Evolutionary conservation across 2,113 vertebrate species (phyloP), one percentile per base, ranked within the genome.

Genomic region (Paradisaea rubra): DNA sequence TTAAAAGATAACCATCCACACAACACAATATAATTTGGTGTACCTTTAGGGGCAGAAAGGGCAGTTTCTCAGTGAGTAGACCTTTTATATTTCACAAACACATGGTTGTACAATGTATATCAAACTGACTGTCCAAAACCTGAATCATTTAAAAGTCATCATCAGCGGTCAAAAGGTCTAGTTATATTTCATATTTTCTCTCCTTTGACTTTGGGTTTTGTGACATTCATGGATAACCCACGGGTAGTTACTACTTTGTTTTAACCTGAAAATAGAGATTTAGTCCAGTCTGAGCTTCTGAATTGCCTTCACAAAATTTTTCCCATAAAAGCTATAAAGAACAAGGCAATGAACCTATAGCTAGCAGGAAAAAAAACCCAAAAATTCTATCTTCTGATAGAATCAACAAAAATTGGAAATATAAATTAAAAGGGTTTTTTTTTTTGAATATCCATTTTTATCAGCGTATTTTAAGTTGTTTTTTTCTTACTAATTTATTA

Each of bases 391-490:
- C 4, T 59, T 76, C 16, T 39, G 11, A 25, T 3, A 24, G 10
- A 54, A 81, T 25, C 4, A 41, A 45, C 4, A 31, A 23, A 6
- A 50, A n/a, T 8, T n/a, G 19, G 63, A 68, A 6, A 15, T 39
- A 27, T 23, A n/a, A 33, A 4, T 23, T 10, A 19, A 35, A 63
- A 72, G 22, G 6, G 6, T 37, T 15, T n/a, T 27, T 22, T 41
- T 77, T 33, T 42, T 3, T 6, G 31, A 63, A 50, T 15, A 27
- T 0, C 0, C 5, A 7, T 45, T 57, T 68, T 49, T 31, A 78
- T n/a, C 0, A 18, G 41, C 18, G 17, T 16, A 33, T 47, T 72
- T 79, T n/a, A n/a, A 2, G 19, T 5, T 7, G 0, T 3, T 0
- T 42, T 53, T 11, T 9, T 2, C 11, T 25, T 45, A 3, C 2